These are phyloP conservation scores for Ochropacha duplaris DNA, from an alignment of 2,888 invertebrate species.

Conservation along the genomic window DNA sequence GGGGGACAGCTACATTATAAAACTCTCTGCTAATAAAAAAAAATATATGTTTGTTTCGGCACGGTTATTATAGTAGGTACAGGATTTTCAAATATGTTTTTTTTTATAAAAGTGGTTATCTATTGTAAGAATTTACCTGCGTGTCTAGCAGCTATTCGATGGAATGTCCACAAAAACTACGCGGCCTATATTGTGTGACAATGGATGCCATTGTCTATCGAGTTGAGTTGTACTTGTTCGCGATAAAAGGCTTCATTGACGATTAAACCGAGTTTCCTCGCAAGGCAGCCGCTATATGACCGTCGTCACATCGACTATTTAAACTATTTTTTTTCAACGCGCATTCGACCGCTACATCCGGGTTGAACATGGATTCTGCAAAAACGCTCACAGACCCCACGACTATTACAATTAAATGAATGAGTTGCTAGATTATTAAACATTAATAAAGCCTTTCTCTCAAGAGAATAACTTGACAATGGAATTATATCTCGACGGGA, in stretches of 20 bases:
- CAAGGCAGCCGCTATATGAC: slow-evolving; percentile 32
- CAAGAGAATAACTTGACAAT: slow-evolving; percentile 52
- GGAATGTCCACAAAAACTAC: neutral
- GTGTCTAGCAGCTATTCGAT: neutral
- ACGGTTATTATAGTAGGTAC: too few species aligned
- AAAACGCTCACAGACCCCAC: neutral
- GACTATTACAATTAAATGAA: neutral
- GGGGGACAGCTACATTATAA: too few species aligned
- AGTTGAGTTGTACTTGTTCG: slow-evolving; percentile 49
- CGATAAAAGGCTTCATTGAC: slow-evolving; percentile 58
- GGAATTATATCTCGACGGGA: slow-evolving; percentile 47
- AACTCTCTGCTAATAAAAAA: too few species aligned
- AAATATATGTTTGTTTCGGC: too few species aligned
- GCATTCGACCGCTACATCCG: slow-evolving; percentile 49
- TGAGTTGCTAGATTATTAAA: slow-evolving; percentile 5
- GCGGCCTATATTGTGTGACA: slow-evolving; percentile 34
- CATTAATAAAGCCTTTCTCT: slow-evolving; percentile 36
- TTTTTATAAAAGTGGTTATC: neutral
- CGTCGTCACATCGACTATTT: slow-evolving; percentile 39
- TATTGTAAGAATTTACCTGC: neutral
- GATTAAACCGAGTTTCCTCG: slow-evolving; percentile 48
- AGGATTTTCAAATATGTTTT: neutral
- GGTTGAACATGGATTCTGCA: slow-evolving; percentile 30
- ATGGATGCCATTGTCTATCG: slow-evolving; percentile 60
- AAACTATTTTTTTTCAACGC: slow-evolving; percentile 41